A percentile compares a stretch with the other conserved stretches of the same genome.
Conservation (phyloP, 2,888 invertebrate genomes). For the Odontomyia ornata region DNA sequence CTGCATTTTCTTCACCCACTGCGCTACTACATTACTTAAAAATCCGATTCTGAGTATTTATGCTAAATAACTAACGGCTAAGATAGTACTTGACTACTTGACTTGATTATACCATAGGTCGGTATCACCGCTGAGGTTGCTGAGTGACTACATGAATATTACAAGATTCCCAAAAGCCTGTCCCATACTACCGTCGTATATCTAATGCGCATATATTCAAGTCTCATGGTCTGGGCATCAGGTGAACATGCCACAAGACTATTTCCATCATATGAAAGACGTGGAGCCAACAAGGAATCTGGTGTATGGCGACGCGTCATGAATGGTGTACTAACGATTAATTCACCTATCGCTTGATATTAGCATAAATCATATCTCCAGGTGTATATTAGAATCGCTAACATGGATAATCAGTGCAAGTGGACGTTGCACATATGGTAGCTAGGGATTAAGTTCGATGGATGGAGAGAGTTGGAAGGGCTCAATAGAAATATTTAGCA, state of each 20-base stretch:
- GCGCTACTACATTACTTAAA: background rate
- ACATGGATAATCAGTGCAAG: constrained; percentile 23
- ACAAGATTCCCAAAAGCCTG: background rate
- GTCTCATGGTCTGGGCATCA: background rate
- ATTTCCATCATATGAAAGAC: background rate
- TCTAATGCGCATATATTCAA: background rate
- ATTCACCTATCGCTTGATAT: constrained; percentile 3
- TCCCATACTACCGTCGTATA: background rate
- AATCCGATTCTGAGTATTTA: background rate
- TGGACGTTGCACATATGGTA: background rate
- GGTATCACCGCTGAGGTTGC: background rate
- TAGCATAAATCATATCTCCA: constrained; percentile 36
- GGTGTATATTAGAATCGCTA: background rate
- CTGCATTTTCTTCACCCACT: background rate
- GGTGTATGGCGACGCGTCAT: background rate
- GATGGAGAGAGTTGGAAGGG: too few relatives aligned
- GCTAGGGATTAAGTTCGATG: too few relatives aligned
- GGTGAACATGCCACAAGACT: background rate
- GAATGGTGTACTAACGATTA: constrained; percentile 5
- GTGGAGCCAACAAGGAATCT: constrained; percentile 40
- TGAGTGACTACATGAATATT: background rate
- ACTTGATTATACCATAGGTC: background rate
- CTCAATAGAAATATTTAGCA: too few relatives aligned
- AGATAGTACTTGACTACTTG: background rate
- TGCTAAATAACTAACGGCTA: background rate